Percentiles rank a stretch among this genome's conserved stretches.
These are phyloP conservation scores for Thalassophryne amazonica DNA, from an alignment of 2,797 vertebrate species.

Conservation along the genomic window DNA sequence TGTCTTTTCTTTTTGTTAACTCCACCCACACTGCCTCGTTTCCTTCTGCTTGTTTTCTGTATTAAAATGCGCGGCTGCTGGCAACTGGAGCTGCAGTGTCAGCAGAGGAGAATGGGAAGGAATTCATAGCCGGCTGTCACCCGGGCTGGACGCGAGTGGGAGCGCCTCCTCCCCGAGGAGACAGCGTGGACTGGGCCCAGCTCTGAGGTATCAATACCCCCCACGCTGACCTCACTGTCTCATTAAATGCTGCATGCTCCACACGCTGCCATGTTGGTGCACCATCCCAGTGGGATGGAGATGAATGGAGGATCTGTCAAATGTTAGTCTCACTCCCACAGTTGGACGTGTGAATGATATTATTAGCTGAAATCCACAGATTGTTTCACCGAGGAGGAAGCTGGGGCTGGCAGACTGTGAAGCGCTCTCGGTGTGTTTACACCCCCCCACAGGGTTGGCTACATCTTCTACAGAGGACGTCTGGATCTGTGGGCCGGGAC, in stretches of 20 bases:
- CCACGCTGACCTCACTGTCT: conserved; percentile 28
- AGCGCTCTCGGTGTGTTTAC: conserved; percentile 28
- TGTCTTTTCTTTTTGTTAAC: not conserved
- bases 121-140: conserved; percentile 71
- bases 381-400: conserved; percentile 10
- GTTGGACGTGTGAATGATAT: conserved; percentile 23
- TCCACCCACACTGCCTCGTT: not conserved
- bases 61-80: conserved; percentile 51
- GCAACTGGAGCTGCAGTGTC: conserved; percentile 65
- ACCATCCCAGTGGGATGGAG: conserved; percentile 17
- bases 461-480: conserved; percentile 40
- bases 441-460: conserved; percentile 29
- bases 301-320: conserved; percentile 19
- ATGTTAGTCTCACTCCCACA: not conserved
- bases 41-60: conserved; percentile 34
- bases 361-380: conserved; percentile 8
- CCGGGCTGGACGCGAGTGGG: conserved; percentile 55
- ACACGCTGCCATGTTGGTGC: conserved; percentile 32
- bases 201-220: conserved; percentile 51
- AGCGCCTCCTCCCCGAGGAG: conserved; percentile 43
- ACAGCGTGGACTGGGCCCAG: conserved; percentile 52
- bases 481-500: conserved; percentile 32
- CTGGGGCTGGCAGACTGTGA: conserved; percentile 5
- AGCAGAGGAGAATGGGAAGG: conserved; percentile 48
- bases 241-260: conserved; percentile 33